Evolutionary conservation across 2,888 invertebrate genomes (phyloP), one percentile per base, ranked within the genome.

Genomic region (Acanthoscelides obtectus): DNA sequence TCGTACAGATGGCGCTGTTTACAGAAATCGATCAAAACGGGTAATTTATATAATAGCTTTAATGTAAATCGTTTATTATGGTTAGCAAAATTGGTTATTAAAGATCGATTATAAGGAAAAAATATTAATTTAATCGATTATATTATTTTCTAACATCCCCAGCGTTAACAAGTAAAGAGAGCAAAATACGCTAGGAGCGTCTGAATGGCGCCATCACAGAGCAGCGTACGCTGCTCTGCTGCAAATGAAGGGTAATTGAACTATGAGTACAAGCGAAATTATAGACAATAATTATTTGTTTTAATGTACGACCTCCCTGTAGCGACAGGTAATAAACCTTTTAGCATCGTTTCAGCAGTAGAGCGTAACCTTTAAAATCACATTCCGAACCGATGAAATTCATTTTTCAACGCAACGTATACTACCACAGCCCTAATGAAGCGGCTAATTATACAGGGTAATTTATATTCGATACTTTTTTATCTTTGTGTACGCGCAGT

Each of bases 361-460:
- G 45, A 45, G 12, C 45, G 45, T 45, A 45, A 45, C 45, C 45
- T 45, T 45, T 12, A 45, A 45, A 45, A 45, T 45, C 12, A 45
- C 45, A 45, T 45, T 45, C 45, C 45, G 71, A 73, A 69, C 71
- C 70, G 67, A 71, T 73, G 70, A 71, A 73, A 70, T 69, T 71
- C 71, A 73, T 73, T 73, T 71, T 73, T 73, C 71, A 70, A 71
- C 45, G 71, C 64, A 27, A n/a, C n/a, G n/a, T n/a, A n/a, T n/a
- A n/a, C n/a, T n/a, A n/a, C n/a, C 12, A 45, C 8, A 67, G 73
- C 70, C 66, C 66, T 71, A 70, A 73, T 71, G 69, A 71, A 71
- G 70, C 68, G 66, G 73, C 70, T 73, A 71, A 73, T 70, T 70
- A 67, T 63, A 63, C 70, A 17, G 70, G 63, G 70, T 67, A 70